These are phyloP conservation scores for Shargacucullia verbasci DNA, from an alignment of 2,888 invertebrate genomes.

Conservation along the genomic window DNA sequence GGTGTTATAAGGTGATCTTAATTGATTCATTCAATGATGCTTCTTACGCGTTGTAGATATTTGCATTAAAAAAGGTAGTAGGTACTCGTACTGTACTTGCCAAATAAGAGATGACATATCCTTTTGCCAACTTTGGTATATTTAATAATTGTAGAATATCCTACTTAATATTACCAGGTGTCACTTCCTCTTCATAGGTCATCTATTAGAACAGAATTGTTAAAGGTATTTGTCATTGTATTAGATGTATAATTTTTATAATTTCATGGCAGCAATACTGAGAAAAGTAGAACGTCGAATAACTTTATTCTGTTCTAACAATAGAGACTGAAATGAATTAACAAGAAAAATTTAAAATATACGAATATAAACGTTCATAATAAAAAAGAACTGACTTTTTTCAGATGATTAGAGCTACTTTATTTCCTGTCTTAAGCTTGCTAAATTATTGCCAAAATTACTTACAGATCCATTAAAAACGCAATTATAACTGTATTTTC, in stretches of 20 bases:
- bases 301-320: no score
- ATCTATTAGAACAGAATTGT: background rate
- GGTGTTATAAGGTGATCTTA: background rate
- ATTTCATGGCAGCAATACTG: no score
- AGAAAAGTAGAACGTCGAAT: no score
- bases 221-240: background rate
- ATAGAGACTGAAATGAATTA: no score
- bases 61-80: background rate
- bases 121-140: background rate
- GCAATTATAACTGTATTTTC: conserved; percentile 41
- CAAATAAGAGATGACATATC: background rate
- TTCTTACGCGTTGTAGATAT: background rate
- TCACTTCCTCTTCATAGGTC: background rate
- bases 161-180: background rate
- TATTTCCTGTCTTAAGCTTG: background rate
- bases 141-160: background rate
- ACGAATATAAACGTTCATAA: no score
- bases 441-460: conserved; percentile 10
- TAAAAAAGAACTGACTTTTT: no score
- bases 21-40: background rate
- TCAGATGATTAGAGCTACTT: conserved; percentile 4
- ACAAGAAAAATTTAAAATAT: no score
- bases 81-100: background rate
- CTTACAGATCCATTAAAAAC: conserved; percentile 8
- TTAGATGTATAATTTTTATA: no score